These are phyloP conservation scores for Apamea sordens DNA, from an alignment of 2,888 invertebrate genomes.

Conservation along the genomic window DNA sequence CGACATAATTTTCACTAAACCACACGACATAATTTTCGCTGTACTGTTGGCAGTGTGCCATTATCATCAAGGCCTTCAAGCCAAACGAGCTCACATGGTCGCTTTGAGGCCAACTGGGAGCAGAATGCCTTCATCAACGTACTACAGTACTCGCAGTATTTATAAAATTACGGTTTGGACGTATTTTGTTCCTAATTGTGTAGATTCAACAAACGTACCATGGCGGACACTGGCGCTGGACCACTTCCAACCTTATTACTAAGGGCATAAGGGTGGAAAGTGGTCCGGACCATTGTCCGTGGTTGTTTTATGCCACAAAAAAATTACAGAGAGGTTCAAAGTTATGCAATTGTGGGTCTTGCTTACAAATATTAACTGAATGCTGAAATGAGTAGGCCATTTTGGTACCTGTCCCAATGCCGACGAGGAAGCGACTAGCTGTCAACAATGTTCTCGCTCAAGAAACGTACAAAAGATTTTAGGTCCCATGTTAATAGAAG, in stretches of 20 bases:
- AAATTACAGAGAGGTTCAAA: not conserved
- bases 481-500: not conserved
- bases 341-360: not conserved
- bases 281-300: too few species aligned
- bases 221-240: too few species aligned
- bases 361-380: not conserved
- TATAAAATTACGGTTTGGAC: slow-evolving; percentile 3
- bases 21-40: slow-evolving; percentile 40
- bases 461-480: not conserved
- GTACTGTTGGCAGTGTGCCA: slow-evolving; percentile 49
- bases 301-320: not conserved
- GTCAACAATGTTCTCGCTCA: not conserved
- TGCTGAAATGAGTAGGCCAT: not conserved
- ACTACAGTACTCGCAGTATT: not conserved
- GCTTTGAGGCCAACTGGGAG: slow-evolving; percentile 29
- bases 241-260: too few species aligned
- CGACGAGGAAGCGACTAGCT: not conserved
- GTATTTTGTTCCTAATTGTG: slow-evolving; percentile 10
- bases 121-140: slow-evolving; percentile 36
- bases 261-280: too few species aligned
- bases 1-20: slow-evolving; percentile 36
- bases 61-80: slow-evolving; percentile 38
- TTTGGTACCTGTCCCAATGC: not conserved
- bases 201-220: too few species aligned
- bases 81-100: slow-evolving; percentile 21